A percentile compares a stretch with the other conserved stretches of the same genome.
These are phyloP conservation scores for Eilema depressum DNA, from an alignment of 2,888 invertebrate species.

Conservation along the genomic window DNA sequence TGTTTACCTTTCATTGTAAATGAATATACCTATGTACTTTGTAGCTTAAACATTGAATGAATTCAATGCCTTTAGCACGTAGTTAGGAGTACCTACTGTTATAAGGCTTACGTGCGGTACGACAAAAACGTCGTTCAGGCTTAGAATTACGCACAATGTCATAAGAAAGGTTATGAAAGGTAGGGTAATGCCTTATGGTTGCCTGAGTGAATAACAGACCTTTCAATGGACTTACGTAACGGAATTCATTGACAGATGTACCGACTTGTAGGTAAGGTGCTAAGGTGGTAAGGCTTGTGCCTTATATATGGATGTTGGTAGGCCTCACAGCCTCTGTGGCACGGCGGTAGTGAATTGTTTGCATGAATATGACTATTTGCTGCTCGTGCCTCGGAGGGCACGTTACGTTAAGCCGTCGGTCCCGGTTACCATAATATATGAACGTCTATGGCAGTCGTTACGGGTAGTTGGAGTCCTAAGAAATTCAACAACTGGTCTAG, in stretches of 20 bases:
- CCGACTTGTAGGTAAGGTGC: too few relatives aligned
- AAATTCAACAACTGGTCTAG: too few relatives aligned
- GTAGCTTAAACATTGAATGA: background rate
- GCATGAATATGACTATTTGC: too few relatives aligned
- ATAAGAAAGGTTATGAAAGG: background rate
- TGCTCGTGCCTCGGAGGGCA: too few relatives aligned
- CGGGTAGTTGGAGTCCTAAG: too few relatives aligned
- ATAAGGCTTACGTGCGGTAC: background rate
- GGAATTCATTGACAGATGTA: background rate
- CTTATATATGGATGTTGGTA: too few relatives aligned
- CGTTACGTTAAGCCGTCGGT: too few relatives aligned
- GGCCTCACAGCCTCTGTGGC: too few relatives aligned
- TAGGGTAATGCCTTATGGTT: background rate
- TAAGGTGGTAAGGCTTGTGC: too few relatives aligned
- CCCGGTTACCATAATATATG: too few relatives aligned
- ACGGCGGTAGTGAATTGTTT: too few relatives aligned
- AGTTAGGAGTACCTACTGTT: constrained; percentile 1
- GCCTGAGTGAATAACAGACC: background rate
- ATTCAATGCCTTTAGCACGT: background rate
- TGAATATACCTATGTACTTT: background rate
- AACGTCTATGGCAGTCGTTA: too few relatives aligned
- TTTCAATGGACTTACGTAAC: background rate
- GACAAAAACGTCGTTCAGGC: background rate
- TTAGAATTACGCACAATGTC: background rate
- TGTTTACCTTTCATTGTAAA: background rate